These are phyloP conservation scores for Mastigias papua DNA, from an alignment of 30 jellyfish, hydroid and myxozoan species.

Conservation along the genomic window DNA sequence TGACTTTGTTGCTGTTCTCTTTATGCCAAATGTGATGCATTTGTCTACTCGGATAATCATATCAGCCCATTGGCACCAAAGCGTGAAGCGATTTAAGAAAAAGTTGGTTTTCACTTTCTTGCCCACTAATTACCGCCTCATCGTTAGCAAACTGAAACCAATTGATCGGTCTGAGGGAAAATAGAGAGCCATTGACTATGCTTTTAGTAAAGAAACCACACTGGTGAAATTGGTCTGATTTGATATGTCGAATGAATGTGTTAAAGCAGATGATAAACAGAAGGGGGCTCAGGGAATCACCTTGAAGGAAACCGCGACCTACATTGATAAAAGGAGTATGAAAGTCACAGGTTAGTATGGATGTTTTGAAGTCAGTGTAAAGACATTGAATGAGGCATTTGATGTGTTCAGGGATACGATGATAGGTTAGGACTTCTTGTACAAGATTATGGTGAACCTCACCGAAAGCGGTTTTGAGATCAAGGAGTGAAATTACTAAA, in stretches of 20 bases:
- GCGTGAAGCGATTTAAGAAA: conserved; percentile 34
- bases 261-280: conserved; percentile 27
- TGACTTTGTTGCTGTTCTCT: neutral
- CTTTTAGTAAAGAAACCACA: neutral
- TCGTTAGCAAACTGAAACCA: conserved; percentile 47
- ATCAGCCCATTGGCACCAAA: conserved; percentile 45
- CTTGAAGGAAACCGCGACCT: conserved; percentile 30
- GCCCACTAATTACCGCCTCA: conserved; percentile 29
- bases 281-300: conserved; percentile 41
- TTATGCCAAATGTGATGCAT: conserved; percentile 25
- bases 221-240: conserved; percentile 23
- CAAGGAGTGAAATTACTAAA: conserved; percentile 20
- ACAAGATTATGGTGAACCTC: conserved; percentile 1
- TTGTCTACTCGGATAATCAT: conserved; percentile 20
- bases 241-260: conserved; percentile 17
- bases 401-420: conserved; percentile 9
- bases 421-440: neutral
- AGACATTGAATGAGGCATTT: neutral
- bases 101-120: conserved; percentile 20
- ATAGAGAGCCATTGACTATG: neutral
- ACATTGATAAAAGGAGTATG: neutral
- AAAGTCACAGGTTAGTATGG: conserved; percentile 7
- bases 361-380: conserved; percentile 7
- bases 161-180: neutral
- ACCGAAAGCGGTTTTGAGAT: conserved; percentile 28